Evolutionary conservation across 2,888 invertebrate genomes (phyloP), one percentile per base, ranked within the genome.

Genomic region (Tipula helvola): DNA sequence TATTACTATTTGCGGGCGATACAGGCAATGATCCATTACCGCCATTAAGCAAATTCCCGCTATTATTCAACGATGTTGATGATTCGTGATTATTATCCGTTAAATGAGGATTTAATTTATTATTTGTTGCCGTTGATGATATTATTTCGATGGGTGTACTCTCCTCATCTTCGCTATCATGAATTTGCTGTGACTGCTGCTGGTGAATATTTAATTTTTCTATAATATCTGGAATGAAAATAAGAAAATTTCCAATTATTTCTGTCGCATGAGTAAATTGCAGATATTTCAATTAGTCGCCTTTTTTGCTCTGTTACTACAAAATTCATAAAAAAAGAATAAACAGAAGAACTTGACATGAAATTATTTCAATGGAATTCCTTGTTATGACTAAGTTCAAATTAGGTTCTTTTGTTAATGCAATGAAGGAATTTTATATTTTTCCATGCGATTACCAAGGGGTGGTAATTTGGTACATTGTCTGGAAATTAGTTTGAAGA

Each of bases 121-220:
- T 88, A 89, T 47, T 91, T 88, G 88, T 90, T 91, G 83, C 88
- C 36, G 87, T 90, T 90, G 88, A 57, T 90, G 88, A 57, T 86
- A 86, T 86, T 52, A 86, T 86, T 52, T 86, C 86, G 57, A 86
- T 57, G 5, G 94, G 94, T 84, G 93, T 93, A 87, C 94, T 94
- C 90, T 94, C 94, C 87, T 94, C 94, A 89, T 94, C 94, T 90
- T 93, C 93, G 87, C 93, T 89, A 88, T 93, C 93, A 89, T 92
- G 91, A 16, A 90, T 90, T 2, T 90, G 90, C 85, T 13, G 39
- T 18, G 71, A 71, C 71, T 71, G 71, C 10, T 71, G 71, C 28
- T 71, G 71, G n/a, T 84, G 84, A 39, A 39, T 36, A 84, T 39
- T 44, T 71, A 91, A 89, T 89, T 91, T 91, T 88, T 91, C 91